phyloP scores from a whole-genome alignment of 1,140 invertebrate genomes.

The Temnothorax nylanderi region DNA sequence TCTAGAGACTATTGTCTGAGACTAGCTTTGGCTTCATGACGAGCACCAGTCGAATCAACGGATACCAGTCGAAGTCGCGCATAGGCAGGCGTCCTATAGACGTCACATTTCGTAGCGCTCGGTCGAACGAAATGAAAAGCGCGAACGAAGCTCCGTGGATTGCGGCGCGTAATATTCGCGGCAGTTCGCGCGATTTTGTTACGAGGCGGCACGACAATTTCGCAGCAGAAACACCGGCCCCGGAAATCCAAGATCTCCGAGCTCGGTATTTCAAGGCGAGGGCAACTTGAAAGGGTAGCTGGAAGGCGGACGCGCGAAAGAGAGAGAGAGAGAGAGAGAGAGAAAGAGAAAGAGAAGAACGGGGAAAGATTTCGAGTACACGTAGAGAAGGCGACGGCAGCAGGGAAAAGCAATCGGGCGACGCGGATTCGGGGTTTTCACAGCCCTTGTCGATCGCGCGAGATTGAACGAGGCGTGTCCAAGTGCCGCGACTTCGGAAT shows the following conservation, averaged over 20 bases:
- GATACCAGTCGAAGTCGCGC: conserved; percentile 43
- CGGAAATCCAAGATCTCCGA: conserved; percentile 64
- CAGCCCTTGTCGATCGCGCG: conserved; percentile 68
- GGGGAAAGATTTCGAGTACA: conserved; percentile 50
- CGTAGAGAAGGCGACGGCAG: conserved; percentile 42
- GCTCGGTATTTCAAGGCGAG: conserved; percentile 36
- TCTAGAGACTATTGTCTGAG: conserved; percentile 29
- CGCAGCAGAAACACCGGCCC: conserved; percentile 49
- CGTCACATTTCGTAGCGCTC: conserved; percentile 45
- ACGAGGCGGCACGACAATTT: conserved; percentile 59
- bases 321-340: conserved; percentile 6
- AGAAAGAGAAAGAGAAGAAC: conserved; percentile 2
- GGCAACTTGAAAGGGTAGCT: conserved; percentile 34
- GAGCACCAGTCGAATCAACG: conserved; percentile 47
- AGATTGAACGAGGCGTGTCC: conserved; percentile 72
- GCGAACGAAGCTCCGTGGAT: conserved; percentile 59
- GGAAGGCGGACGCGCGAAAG: conserved; percentile 8
- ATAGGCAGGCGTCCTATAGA: conserved; percentile 47
- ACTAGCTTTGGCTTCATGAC: conserved; percentile 38
- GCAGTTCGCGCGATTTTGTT: conserved; percentile 55
- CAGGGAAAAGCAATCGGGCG: conserved; percentile 74
- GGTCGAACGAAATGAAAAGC: conserved; percentile 62
- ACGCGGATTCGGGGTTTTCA: conserved; percentile 71
- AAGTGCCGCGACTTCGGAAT: conserved; percentile 65
- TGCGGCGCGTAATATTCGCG: conserved; percentile 60